Evolutionary conservation across 2,888 invertebrate genomes (phyloP), one percentile per base, ranked within the genome.

Genomic region (Crioceris asparagi): DNA sequence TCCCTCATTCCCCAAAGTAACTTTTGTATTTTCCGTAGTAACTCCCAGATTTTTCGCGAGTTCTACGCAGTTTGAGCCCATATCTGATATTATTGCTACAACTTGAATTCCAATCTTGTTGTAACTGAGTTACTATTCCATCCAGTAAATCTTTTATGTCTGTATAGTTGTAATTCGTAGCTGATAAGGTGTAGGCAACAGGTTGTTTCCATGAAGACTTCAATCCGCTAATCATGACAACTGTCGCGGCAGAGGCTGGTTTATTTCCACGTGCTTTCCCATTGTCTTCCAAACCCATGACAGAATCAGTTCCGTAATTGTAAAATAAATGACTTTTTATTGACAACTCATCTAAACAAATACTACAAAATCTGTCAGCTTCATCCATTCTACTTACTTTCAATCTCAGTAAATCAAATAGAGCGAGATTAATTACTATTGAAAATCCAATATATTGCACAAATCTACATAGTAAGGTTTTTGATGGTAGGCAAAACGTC

Each of bases 241-340:
- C 40, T 11, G 29, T 35, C 5, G 40, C 43, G 32, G n/a, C 23
- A 29, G 32, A 17, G 17, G 43, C 43, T 14, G 40, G 37, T 17
- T 41, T 41, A 17, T 35, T 38, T 17, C 8, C 30, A 14, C 23
- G 35, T 23, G 25, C 11, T 17, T 18, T 12, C 6, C 35, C 34
- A 23, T 29, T 8, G 10, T 35, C 30, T 21, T 35, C 23, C 11
- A 35, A 39, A 23, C 35, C 30, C 10, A 35, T 30, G 8, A 43
- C 32, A 23, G 15, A 26, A 17, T 40, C 37, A 14, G 16, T 21
- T 6, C 6, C n/a, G 11, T n/a, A 23, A 18, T 21, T 26, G 14
- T 38, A 38, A 37, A 38, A 38, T 40, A 25, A 26, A 37, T n/a
- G n/a, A n/a, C n/a, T 29, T 30, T 40, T 40, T 14, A 37, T 21